A percentile compares a stretch with the other conserved stretches of the same genome.
Conservation (phyloP, 2,888 invertebrate species). For the Oxycera nigricornis region DNA sequence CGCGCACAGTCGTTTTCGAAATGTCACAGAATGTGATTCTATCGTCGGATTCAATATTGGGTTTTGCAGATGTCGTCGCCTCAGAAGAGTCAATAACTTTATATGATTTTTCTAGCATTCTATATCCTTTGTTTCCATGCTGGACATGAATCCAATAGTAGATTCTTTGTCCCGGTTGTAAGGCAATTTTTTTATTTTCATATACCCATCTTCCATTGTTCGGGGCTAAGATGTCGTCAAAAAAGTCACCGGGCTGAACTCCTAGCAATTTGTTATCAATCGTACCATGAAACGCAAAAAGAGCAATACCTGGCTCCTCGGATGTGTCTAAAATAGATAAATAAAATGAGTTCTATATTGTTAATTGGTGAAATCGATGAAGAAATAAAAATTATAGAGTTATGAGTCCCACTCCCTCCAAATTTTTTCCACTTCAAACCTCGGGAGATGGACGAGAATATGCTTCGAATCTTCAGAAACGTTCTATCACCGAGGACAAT, state of each 20-base stretch:
- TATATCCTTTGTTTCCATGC: conserved; percentile 54
- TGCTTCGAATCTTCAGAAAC: no score
- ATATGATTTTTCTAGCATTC: conserved; percentile 8
- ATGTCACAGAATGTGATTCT: not conserved
- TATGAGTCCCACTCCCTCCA: not conserved
- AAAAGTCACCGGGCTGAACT: conserved; percentile 65
- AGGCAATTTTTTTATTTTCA: conserved; percentile 60
- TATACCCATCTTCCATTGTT: conserved; percentile 65
- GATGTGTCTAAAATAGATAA: conserved; percentile 33
- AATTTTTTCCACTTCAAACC: no score
- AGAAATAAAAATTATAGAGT: not conserved
- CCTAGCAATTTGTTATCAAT: conserved; percentile 65
- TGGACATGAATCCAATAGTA: conserved; percentile 70
- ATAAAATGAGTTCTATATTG: not conserved
- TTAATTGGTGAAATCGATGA: not conserved
- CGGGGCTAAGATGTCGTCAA: conserved; percentile 62
- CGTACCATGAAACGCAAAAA: conserved; percentile 72
- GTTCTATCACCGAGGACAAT: no score
- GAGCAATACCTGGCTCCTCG: conserved; percentile 65
- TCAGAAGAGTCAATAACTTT: not conserved
- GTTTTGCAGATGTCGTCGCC: not conserved
- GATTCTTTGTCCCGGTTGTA: conserved; percentile 67
- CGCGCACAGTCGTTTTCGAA: conserved; percentile 56
- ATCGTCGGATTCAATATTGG: not conserved
- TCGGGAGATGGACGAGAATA: no score